phyloP scores from a whole-genome alignment of 2,113 vertebrate genomes.

The Megaleporinus macrocephalus region DNA sequence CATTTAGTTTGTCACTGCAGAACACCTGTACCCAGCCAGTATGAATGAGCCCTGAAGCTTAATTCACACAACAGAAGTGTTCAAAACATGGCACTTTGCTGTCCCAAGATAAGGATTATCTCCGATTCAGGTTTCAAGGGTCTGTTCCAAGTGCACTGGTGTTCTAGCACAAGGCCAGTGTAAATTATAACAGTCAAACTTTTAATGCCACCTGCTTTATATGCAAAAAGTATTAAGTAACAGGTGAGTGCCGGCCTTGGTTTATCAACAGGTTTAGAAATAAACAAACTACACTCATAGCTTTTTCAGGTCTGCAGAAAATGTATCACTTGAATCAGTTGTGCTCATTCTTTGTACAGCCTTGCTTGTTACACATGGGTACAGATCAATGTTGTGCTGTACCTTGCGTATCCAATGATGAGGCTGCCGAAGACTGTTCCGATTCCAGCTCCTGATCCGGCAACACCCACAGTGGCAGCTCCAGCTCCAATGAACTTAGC shows the following conservation, averaged over 20 bases:
- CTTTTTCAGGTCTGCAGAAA: too few species aligned
- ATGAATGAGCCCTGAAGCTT: too few species aligned
- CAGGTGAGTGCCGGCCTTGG: too few species aligned
- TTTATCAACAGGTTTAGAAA: too few species aligned
- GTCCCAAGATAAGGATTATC: neutral
- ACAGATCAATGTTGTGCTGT: slow-evolving; percentile 26
- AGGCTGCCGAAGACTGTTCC: slow-evolving; percentile 98
- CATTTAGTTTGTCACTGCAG: too few species aligned
- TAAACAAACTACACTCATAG: too few species aligned
- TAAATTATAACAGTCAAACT: neutral
- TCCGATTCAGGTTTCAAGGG: neutral
- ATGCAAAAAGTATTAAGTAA: too few species aligned
- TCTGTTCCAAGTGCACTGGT: neutral
- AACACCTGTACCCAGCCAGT: too few species aligned
- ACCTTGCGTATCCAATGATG: slow-evolving; percentile 99
- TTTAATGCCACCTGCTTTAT: neutral
- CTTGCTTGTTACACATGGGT: neutral
- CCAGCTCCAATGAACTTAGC: slow-evolving; percentile 99
- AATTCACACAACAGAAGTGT: too few species aligned
- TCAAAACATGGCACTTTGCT: neutral
- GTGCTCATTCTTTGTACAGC: neutral
- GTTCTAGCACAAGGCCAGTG: too few species aligned
- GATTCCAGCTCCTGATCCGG: slow-evolving; percentile 98
- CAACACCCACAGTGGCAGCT: slow-evolving; percentile 97
- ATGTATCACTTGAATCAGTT: too few species aligned